Evolutionary conservation across 2,113 vertebrate species (phyloP).

Genomic region (Hippocampus abdominalis): DNA sequence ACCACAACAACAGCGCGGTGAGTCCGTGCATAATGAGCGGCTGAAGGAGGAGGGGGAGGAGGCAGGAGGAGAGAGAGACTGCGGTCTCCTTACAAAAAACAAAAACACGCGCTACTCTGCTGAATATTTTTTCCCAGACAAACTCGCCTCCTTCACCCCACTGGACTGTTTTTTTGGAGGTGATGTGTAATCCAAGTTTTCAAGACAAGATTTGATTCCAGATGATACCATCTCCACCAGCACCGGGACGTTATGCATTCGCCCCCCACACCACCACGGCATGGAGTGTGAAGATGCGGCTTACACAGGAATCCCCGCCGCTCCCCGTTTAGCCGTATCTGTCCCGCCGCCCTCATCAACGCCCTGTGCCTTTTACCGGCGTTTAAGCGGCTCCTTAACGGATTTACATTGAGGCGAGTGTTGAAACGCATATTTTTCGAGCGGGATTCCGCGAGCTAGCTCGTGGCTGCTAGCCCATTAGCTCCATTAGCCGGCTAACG

Average conservation of each 20-base stretch:
- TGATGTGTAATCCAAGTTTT: background rate
- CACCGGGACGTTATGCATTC: slow-evolving; percentile 44
- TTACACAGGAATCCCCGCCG: slow-evolving; percentile 52
- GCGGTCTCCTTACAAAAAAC: slow-evolving; percentile 42
- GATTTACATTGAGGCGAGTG: slow-evolving; percentile 11
- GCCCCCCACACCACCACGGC: slow-evolving; percentile 38
- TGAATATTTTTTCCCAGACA: slow-evolving; percentile 45
- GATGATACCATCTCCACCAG: slow-evolving; percentile 34
- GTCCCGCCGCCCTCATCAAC: slow-evolving; percentile 13
- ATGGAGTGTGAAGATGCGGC: slow-evolving; percentile 73
- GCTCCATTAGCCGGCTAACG: slow-evolving; percentile 64
- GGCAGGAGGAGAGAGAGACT: slow-evolving; percentile 58
- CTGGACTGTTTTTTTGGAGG: background rate
- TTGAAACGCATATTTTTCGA: slow-evolving; percentile 30
- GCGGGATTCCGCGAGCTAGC: slow-evolving; percentile 45
- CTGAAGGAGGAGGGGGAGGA: slow-evolving; percentile 56
- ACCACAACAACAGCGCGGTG: slow-evolving; percentile 55
- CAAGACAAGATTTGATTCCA: slow-evolving; percentile 3
- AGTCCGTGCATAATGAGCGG: slow-evolving; percentile 52
- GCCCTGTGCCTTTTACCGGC: slow-evolving; percentile 10
- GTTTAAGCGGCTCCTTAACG: slow-evolving; percentile 15
- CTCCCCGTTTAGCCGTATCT: slow-evolving; percentile 33
- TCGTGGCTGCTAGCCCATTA: slow-evolving; percentile 48
- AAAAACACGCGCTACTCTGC: slow-evolving; percentile 50
- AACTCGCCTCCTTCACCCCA: slow-evolving; percentile 26